Evolutionary conservation across 2,797 vertebrate genomes (phyloP).

Genomic region (Florisuga fusca): DNA sequence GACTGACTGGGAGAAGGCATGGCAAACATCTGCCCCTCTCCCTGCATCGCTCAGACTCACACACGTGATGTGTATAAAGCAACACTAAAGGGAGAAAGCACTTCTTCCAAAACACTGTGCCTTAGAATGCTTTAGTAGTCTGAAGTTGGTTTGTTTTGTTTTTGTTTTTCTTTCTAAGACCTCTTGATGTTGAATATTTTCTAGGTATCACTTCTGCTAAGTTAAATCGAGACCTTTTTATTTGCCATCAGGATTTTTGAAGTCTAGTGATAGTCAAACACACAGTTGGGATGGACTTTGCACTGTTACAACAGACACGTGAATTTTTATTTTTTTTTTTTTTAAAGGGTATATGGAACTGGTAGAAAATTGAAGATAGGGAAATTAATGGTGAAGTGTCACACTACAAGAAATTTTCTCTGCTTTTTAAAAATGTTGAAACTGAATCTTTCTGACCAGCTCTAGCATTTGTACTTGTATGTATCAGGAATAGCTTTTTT

Average conservation of each 20-base stretch:
- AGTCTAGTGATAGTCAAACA: constrained; percentile 70
- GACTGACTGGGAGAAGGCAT: constrained; percentile 4
- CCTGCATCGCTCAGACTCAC: not conserved
- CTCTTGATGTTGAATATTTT: constrained; percentile 78
- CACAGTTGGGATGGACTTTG: constrained; percentile 71
- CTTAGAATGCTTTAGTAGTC: constrained; percentile 84
- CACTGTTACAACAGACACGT: constrained; percentile 51
- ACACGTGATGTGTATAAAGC: constrained; percentile 58
- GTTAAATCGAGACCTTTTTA: constrained; percentile 71
- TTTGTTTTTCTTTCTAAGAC: constrained; percentile 78
- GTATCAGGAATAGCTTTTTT: constrained; percentile 78
- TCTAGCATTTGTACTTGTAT: constrained; percentile 69
- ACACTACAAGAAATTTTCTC: constrained; percentile 1
- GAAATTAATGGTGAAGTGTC: not conserved
- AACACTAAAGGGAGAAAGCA: constrained; percentile 73
- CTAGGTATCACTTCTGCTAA: constrained; percentile 79
- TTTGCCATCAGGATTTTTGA: constrained; percentile 70
- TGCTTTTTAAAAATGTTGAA: constrained; percentile 56
- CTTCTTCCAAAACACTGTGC: constrained; percentile 84
- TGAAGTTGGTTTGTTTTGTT: constrained; percentile 25
- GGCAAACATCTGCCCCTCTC: not conserved
- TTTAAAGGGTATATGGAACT: constrained; percentile 7
- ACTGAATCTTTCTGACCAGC: constrained; percentile 66
- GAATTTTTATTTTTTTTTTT: not conserved
- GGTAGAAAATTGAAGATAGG: not conserved